Conservation (phyloP, 2,797 vertebrate species). For the Parotocinclus haroldoi region DNA sequence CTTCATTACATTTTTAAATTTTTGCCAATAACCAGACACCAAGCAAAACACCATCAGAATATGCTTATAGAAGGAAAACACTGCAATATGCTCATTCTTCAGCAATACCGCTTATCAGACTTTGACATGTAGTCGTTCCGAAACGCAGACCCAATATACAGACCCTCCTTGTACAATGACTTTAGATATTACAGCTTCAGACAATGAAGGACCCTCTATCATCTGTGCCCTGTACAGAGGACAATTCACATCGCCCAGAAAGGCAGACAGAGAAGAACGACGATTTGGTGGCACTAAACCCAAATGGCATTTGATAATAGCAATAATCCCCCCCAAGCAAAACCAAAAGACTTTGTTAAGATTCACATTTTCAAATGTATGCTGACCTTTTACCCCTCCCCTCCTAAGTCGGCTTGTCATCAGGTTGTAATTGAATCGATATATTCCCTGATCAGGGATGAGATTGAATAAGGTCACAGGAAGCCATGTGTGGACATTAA, state of each 20-base stretch:
- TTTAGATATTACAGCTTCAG: constrained; percentile 57
- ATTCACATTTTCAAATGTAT: constrained; percentile 99
- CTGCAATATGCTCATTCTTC: constrained; percentile 6
- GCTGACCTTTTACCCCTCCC: constrained; percentile 97
- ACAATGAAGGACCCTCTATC: constrained; percentile 65
- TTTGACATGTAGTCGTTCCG: constrained; percentile 51
- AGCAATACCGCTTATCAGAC: constrained; percentile 29
- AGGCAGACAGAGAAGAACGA: constrained; percentile 47
- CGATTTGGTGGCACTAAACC: constrained; percentile 80
- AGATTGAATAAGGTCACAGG: constrained; percentile 99
- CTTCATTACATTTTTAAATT: constrained; percentile 70
- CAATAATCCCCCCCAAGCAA: constrained; percentile 61
- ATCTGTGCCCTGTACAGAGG: constrained; percentile 67
- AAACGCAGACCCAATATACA: constrained; percentile 55
- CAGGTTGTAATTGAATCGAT: constrained; percentile 99
- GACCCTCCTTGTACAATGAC: constrained; percentile 51
- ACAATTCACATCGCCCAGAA: constrained; percentile 75
- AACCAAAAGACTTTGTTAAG: constrained; percentile 98
- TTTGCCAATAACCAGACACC: constrained; percentile 45
- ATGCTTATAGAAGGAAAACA: constrained; percentile 11
- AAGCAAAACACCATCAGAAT: constrained; percentile 20
- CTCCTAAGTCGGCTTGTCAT: constrained; percentile 95
- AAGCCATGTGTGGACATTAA: constrained; percentile 99
- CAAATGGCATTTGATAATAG: constrained; percentile 98
- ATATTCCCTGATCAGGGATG: constrained; percentile 98